Base-by-base conservation (phyloP, 2,113 vertebrate genomes). In the Tragulus kanchil region DNA sequence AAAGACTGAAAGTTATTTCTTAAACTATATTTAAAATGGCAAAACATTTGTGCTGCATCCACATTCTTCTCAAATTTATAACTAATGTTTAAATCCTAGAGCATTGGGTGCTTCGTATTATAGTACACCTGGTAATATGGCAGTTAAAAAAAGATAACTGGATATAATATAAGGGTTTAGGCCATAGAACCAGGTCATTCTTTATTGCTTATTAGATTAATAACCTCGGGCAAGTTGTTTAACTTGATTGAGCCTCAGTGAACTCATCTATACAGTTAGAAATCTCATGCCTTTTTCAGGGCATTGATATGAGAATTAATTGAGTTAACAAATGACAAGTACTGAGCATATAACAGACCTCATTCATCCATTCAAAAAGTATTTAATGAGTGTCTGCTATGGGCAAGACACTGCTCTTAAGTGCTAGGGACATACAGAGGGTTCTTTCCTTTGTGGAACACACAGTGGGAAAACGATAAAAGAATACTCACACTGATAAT, bases 221-320 rank as follows among this genome's bases (percentile, higher is more conserved):
- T 67, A 90, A 69, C 45, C 14, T 75, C 94, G 78, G 48, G 61
- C 21, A 86, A 50, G n/a, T 89, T 95, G 59, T 77, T 97, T 89
- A 67, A 93, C 65, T 91, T 89, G 52, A 45, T 25, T 89, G 85
- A 93, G 81, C 45, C 28, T 94, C 42, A 42, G 0, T 79, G 36
- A 93, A 73, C n/a, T 91, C 73, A 82, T 95, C 89, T 86, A 23
- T 87, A 89, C 25, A 81, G 12, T 96, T 85, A 96, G 85, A 95
- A 83, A 69, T 48, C n/a, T 88, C n/a, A 31, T 85, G 48, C 58
- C 31, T 36, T 94, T 78, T 95, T 85, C 71, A 93, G 56, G 58
- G 16, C 58, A 56, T 84, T 91, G 45, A 93, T 87, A 61, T 89
- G 71, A 91, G 90, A 96, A 96, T 94, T 94, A 67, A 88, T 61